These are phyloP conservation scores for Crossaster papposus DNA, from an alignment of 53 echinoderm and acorn worm species.

Conservation along the genomic window DNA sequence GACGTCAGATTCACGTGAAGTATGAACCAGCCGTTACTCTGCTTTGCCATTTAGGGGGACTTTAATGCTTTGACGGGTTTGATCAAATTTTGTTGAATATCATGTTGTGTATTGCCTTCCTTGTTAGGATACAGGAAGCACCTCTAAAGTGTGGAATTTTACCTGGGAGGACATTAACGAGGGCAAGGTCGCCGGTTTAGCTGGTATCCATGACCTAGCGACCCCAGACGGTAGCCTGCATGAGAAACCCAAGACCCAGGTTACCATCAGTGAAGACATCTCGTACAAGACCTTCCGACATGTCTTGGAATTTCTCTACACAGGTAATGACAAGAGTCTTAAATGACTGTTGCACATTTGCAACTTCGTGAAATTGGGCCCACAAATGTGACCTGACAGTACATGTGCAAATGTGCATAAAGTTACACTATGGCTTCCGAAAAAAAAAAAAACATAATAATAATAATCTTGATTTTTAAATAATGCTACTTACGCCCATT, in stretches of 20 bases:
- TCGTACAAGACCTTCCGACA: constrained; percentile 61
- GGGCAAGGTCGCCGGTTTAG: constrained; percentile 74
- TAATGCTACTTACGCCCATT: too few relatives aligned
- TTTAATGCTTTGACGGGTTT: too few relatives aligned
- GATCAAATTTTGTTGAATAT: too few relatives aligned
- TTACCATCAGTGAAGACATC: constrained; percentile 76
- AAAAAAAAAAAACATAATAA: too few relatives aligned
- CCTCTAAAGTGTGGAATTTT: constrained; percentile 36
- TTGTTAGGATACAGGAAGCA: constrained; percentile 19
- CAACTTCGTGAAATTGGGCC: not conserved
- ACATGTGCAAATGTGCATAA: too few relatives aligned
- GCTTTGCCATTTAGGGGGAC: too few relatives aligned
- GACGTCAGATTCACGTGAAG: too few relatives aligned
- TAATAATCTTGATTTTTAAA: too few relatives aligned
- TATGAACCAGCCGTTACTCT: too few relatives aligned
- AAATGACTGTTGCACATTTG: not conserved
- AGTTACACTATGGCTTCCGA: too few relatives aligned
- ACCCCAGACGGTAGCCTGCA: constrained; percentile 11
- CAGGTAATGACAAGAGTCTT: constrained; percentile 51
- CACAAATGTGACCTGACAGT: too few relatives aligned
- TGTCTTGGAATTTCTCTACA: constrained; percentile 75
- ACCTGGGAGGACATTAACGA: constrained; percentile 76
- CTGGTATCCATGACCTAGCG: constrained; percentile 69
- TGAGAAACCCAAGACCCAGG: constrained; percentile 33
- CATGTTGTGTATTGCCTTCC: not conserved